Conservation (phyloP, 2,888 invertebrate species). For the Habrosyne pyritoides region DNA sequence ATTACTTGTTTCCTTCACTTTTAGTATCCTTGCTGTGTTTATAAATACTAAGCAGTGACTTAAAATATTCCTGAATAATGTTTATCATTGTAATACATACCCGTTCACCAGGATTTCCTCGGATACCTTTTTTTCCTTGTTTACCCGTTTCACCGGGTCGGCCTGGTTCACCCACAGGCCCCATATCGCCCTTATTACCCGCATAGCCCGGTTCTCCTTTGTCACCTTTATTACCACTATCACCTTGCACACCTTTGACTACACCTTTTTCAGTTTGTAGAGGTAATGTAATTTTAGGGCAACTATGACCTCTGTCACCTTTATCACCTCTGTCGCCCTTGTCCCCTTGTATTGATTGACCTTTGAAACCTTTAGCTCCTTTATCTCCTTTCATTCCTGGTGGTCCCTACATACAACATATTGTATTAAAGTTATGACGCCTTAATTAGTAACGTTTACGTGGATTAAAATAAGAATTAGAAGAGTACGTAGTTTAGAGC, state of each 20-base stretch:
- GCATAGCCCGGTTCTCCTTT: slow-evolving; percentile 83
- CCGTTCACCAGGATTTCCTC: slow-evolving; percentile 91
- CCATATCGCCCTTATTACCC: slow-evolving; percentile 89
- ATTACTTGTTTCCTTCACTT: too few species aligned
- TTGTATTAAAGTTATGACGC: slow-evolving; percentile 3
- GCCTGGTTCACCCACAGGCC: slow-evolving; percentile 88
- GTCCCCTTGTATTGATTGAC: slow-evolving; percentile 77
- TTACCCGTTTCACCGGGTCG: slow-evolving; percentile 84
- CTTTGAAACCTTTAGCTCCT: slow-evolving; percentile 86
- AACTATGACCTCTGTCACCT: slow-evolving; percentile 79
- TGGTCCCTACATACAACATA: slow-evolving; percentile 83
- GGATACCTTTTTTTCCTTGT: slow-evolving; percentile 95
- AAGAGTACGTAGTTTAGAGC: too few species aligned
- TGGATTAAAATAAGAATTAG: too few species aligned
- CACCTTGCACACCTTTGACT: slow-evolving; percentile 71
- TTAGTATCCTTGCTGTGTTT: too few species aligned
- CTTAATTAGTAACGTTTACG: too few species aligned
- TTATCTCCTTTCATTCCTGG: slow-evolving; percentile 87
- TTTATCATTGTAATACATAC: slow-evolving; percentile 74
- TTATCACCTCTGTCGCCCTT: slow-evolving; percentile 85
- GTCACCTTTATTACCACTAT: slow-evolving; percentile 84
- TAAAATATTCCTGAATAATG: not conserved
- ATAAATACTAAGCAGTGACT: not conserved
- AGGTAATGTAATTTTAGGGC: slow-evolving; percentile 48
- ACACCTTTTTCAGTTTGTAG: slow-evolving; percentile 66